phyloP scores from a whole-genome alignment of 2,113 vertebrate species.

The Castor canadensis region DNA sequence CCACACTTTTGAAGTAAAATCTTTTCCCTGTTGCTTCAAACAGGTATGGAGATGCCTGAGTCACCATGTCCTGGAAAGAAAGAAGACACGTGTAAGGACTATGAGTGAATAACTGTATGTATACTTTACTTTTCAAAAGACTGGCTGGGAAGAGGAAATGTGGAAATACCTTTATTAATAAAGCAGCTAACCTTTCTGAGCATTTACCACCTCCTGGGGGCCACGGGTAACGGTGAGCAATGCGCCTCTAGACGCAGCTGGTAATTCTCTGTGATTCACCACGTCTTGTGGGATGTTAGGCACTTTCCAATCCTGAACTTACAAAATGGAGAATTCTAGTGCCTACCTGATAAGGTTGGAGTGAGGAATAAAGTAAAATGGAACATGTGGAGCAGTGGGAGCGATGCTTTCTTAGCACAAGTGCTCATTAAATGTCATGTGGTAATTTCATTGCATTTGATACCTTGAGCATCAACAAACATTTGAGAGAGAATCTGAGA shows the following conservation, averaged over 20 bases:
- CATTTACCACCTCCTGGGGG: neutral
- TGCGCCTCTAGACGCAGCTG: neutral
- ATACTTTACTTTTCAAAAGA: neutral
- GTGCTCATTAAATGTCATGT: neutral
- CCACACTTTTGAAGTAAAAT: slow-evolving; percentile 79
- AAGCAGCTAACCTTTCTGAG: neutral
- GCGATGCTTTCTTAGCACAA: neutral
- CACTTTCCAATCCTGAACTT: neutral
- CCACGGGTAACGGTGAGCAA: neutral
- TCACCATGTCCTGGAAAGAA: slow-evolving; percentile 77
- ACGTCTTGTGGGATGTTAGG: neutral
- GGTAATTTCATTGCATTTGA: neutral
- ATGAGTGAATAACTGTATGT: too few species aligned
- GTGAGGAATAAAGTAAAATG: neutral
- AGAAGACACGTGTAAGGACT: too few species aligned
- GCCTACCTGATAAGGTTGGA: neutral
- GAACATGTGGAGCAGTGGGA: neutral
- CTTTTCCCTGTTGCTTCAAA: slow-evolving; percentile 77
- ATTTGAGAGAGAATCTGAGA: neutral
- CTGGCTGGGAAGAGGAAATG: neutral
- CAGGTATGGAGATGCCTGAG: slow-evolving; percentile 74
- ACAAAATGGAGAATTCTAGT: neutral
- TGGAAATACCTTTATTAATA: neutral
- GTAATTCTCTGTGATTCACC: neutral
- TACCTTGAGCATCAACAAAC: neutral